Evolutionary conservation across 2,888 invertebrate genomes (phyloP).

Genomic region (Tiliacea aurago): DNA sequence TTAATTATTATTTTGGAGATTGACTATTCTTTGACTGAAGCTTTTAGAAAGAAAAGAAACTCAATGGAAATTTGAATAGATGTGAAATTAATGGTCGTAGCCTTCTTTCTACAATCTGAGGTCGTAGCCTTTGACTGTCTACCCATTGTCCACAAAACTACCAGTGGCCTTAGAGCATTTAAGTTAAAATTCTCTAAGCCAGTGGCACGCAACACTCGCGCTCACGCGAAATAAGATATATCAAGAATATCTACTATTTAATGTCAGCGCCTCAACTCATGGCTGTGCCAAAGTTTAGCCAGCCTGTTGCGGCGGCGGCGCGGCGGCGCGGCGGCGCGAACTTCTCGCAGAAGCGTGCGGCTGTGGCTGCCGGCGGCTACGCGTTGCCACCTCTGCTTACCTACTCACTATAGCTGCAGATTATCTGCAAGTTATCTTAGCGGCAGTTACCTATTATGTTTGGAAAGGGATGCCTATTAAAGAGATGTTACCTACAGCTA

Average conservation of each 20-base stretch:
- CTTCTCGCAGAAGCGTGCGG: neutral
- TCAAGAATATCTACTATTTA: neutral
- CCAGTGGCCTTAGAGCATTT: neutral
- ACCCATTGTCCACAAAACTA: neutral
- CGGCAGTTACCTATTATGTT: neutral
- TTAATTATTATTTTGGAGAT: conserved; percentile 17
- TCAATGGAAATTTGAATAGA: neutral
- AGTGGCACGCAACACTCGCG: neutral
- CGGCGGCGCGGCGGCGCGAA: conserved; percentile 1
- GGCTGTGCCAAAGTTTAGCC: conserved; percentile 13
- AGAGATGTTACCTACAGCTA: conserved; percentile 4
- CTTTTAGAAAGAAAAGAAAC: neutral
- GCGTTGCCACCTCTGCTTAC: conserved; percentile 17
- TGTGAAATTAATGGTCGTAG: neutral
- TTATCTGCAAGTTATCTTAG: conserved; percentile 2
- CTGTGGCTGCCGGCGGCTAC: conserved; percentile 13
- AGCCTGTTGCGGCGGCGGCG: neutral
- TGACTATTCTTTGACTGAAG: neutral
- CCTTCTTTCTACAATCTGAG: too few species aligned
- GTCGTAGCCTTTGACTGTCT: neutral
- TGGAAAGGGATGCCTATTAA: neutral
- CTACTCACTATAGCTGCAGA: neutral
- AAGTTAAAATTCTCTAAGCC: too few species aligned
- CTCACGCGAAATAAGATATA: neutral
- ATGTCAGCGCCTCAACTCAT: neutral